phyloP scores from a whole-genome alignment of 2,797 vertebrate species.

The Galagoides demidoff region DNA sequence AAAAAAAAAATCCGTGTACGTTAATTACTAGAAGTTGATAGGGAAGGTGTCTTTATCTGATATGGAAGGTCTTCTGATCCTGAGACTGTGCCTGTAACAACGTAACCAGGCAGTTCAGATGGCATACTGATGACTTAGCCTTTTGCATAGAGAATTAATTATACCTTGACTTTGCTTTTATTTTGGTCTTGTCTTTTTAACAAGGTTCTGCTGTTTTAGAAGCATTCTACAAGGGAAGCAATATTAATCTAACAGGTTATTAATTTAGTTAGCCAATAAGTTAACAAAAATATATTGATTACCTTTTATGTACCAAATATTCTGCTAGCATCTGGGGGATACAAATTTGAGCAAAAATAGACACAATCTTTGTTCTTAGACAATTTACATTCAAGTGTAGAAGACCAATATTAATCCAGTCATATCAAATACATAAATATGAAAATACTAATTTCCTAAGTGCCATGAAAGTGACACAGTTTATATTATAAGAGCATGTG shows the following conservation, averaged over 20 bases:
- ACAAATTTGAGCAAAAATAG: background rate
- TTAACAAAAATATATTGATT: background rate
- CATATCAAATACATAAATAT: background rate
- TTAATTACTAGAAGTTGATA: background rate
- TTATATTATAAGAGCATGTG: background rate
- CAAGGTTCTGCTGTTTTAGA: background rate
- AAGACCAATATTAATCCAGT: background rate
- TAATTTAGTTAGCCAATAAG: background rate
- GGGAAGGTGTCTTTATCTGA: background rate
- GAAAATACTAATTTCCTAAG: background rate
- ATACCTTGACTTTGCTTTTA: background rate
- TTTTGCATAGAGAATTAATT: background rate
- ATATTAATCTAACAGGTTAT: background rate
- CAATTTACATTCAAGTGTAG: background rate
- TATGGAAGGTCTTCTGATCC: background rate
- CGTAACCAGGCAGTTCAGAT: background rate
- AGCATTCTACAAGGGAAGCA: background rate
- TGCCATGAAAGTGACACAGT: background rate
- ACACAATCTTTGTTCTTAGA: background rate
- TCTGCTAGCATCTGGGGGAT: background rate
- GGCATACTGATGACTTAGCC: background rate
- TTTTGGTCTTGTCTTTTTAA: conserved; percentile 28
- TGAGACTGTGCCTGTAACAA: background rate
- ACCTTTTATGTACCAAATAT: background rate
- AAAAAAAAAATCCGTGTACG: background rate